A percentile compares a stretch with the other conserved stretches of the same genome.
Conservation (phyloP, 2,888 invertebrate genomes). For the Homarus gammarus region DNA sequence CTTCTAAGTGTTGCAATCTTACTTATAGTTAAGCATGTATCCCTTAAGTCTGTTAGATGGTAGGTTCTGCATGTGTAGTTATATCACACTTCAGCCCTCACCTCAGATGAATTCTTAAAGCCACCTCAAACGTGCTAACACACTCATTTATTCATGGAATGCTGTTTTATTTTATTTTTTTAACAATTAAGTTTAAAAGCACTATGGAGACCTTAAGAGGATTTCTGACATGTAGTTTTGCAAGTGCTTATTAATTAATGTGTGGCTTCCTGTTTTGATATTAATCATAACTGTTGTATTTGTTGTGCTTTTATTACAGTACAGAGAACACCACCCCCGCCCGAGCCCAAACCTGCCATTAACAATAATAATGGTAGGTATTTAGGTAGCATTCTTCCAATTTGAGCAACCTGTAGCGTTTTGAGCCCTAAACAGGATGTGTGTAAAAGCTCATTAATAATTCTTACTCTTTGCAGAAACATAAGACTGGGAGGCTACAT, state of each 20-base stretch:
- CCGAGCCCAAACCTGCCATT: conserved; percentile 44
- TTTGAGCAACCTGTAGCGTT: background rate
- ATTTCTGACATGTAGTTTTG: conserved; percentile 3
- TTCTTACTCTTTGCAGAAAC: no score
- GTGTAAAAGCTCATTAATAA: background rate
- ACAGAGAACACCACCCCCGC: conserved; percentile 74
- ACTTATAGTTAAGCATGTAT: background rate
- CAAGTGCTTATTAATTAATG: conserved; percentile 17
- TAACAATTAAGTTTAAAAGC: background rate
- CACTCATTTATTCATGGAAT: background rate
- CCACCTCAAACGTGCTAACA: background rate
- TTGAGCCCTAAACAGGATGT: background rate
- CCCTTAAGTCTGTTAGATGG: background rate
- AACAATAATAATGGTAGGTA: conserved; percentile 75
- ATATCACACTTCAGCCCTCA: background rate
- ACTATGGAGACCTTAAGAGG: conserved; percentile 17
- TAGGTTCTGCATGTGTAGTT: conserved; percentile 9
- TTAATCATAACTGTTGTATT: conserved; percentile 51
- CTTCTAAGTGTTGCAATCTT: background rate
- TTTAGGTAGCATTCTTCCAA: background rate
- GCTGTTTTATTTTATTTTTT: background rate
- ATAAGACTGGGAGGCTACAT: no score
- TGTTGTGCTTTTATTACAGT: conserved; percentile 72
- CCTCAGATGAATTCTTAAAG: conserved; percentile 1
- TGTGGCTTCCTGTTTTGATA: conserved; percentile 39